Base-by-base conservation (phyloP, 1,140 invertebrate genomes). In the Trypoxylus dichotomus region DNA sequence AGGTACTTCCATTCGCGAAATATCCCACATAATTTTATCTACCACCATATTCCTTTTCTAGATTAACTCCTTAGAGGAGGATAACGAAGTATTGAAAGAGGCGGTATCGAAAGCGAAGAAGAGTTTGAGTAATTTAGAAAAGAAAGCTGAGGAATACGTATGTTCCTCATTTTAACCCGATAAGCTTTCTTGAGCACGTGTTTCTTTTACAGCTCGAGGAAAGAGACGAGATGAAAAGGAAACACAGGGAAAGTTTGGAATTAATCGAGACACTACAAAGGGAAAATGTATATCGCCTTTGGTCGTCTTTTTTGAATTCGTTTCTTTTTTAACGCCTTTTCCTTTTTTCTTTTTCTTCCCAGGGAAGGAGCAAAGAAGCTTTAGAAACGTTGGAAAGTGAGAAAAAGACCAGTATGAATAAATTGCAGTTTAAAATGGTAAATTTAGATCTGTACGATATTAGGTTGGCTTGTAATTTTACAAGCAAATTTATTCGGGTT, bases 191-290 rank as follows among this genome's bases (percentile, higher is more conserved):
- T 71, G 21, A 29, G 0, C 32, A 5, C 32, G 3, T 7, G 7
- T 74, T 74, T 37, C 41, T 21, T n/a, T 29, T n/a, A n/a, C n/a
- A 74, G 72, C 41, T 74, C 7, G 72, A 43, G 3, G 74, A 76
- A 27, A 47, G 74, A n/a, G 74, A 76, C 19, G 27, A 74, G n/a
- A 37, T 74, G 1, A 74, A 76, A 37, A 21, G 74, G 24, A 43
- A 76, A 58, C 74, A 76, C 54, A 47, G 42, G 10, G 74, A 76
- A 58, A 76, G 74, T 37, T 76, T 76, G 29, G 41, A 43, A 8
- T 54, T 37, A 19, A 76, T 76, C 8, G 74, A 76, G 25, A 54
- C 74, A 13, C 24, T 76, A 24, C 25, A 76, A 27, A 13, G 27
- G 19, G 74, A 76, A 37, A 76, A 76, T 27, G 74, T 76, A 76